Base-by-base conservation (phyloP, 2,113 vertebrate genomes). In the Megaleporinus macrocephalus region DNA sequence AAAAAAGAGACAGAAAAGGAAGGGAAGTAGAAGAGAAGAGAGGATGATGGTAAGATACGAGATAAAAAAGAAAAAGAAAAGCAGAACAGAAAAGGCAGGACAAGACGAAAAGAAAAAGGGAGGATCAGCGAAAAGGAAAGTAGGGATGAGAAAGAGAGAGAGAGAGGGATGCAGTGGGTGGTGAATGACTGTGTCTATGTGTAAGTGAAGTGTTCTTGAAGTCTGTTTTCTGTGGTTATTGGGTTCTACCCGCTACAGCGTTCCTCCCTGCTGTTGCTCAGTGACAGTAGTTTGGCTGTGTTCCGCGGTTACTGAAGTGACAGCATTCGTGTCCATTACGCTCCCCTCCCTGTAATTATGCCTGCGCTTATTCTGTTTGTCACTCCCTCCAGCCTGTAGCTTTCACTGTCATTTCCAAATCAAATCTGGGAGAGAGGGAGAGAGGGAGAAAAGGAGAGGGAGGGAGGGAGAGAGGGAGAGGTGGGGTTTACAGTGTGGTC, bases 271-370 rank as follows among this genome's bases (percentile, higher is more conserved):
- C 61, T 57, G 22, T n/a, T 53, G 1, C 63, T 2, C 44, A 36
- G 24, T 75, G 76, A 62, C 49, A 65, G 49, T 49, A 73, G 79
- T 44, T 73, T 53, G 55, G 49, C 47, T 16, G 33, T 51, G 77
- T 74, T 76, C 75, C 80, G 81, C 41, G 81, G 84, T 79, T 36
- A 22, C 65, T 82, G 36, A 80, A 83, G 75, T 78, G 83, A 85
- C 78, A 70, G 30, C 36, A 29, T 82, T 59, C 75, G 66, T 66
- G 68, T 80, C 65, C 44, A 24, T 53, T 73, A 70, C 65, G 29
- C 20, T 69, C 82, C 65, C 69, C 44, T 83, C 61, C 59, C 49
- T 79, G 47, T 85, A 76, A 83, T 41, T 87, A 63, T 47, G 62
- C n/a, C 62, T 55, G 30, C 61, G 15, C 36, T 79, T 73, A 63